A percentile compares a stretch with the other conserved stretches of the same genome.
Conservation (phyloP, 1,140 invertebrate species). For the Paralvinella palmiformis region DNA sequence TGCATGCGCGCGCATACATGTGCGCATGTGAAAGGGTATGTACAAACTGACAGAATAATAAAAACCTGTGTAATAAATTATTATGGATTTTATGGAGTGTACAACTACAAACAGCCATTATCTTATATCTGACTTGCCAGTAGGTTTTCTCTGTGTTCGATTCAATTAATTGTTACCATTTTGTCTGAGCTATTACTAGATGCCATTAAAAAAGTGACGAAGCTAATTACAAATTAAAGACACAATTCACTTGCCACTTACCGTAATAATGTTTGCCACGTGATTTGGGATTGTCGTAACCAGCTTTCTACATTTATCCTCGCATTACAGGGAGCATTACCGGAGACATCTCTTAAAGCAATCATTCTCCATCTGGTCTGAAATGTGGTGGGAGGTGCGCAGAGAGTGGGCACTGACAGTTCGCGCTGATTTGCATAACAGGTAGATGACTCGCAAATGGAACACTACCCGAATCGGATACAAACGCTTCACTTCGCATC, state of each 20-base stretch:
- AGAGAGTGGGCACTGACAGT: conserved; percentile 39
- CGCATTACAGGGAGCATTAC: conserved; percentile 28
- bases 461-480: background rate
- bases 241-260: no score
- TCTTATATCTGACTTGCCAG: no score
- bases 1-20: background rate
- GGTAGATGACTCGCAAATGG: conserved; percentile 24
- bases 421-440: conserved; percentile 40
- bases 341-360: conserved; percentile 17
- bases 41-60: background rate
- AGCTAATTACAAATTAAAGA: no score
- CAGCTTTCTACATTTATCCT: background rate
- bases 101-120: no score
- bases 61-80: background rate
- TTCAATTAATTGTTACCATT: no score
- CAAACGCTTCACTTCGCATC: no score
- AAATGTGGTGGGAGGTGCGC: conserved; percentile 35
- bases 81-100: background rate
- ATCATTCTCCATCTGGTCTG: conserved; percentile 31
- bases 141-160: no score
- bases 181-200: no score
- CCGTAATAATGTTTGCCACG: no score
- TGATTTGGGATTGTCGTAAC: background rate
- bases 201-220: no score
- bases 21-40: background rate